Evolutionary conservation across 2,797 vertebrate species (phyloP), one percentile per base, ranked within the genome.

Genomic region (Dendrocincla fuliginosa): DNA sequence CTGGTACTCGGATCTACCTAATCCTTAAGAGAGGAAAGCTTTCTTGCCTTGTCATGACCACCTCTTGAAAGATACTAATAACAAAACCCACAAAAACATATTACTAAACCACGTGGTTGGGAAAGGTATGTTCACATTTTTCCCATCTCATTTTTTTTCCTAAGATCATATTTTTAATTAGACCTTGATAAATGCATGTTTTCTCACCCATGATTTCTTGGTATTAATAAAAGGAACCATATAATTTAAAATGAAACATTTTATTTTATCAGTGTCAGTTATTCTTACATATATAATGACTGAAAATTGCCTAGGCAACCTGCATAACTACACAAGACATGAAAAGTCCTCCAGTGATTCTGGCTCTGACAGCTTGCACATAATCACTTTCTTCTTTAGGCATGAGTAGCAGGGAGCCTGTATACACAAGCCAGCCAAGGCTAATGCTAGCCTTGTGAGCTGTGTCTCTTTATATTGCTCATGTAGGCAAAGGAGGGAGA

Each of bases 281-380:
- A 28, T 84, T 85, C 86, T 85, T 78, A 69, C 37, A 70, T 41
- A 55, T 65, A 42, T 53, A 60, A 74, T 81, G 80, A 90, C 3
- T 84, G 47, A 69, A 95, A 91, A 93, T 95, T 89, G 52, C 93
- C 84, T 83, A 79, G 93, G 90, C 75, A 96, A 97, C 90, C 53
- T 74, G 50, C n/a, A 17, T 57, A 84, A 28, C 25, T 71, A 10
- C 24, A 41, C 14, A 33, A 64, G 76, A 37, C 32, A 67, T 8
- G 16, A 90, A 61, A 76, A 60, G 6, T 42, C 20, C 44, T 80
- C 47, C 47, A 30, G 39, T 16, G 5, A 70, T 30, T 24, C 30
- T 44, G 28, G n/a, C 25, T 83, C 39, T 30, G 49, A 39, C 46
- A 91, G 18, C 24, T 49, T 90, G 47, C n/a, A 46, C 39, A 69